A percentile compares a stretch with the other conserved stretches of the same genome.
phyloP scores from a whole-genome alignment of 2,888 invertebrate species.

The Aproaerema taeniolella region DNA sequence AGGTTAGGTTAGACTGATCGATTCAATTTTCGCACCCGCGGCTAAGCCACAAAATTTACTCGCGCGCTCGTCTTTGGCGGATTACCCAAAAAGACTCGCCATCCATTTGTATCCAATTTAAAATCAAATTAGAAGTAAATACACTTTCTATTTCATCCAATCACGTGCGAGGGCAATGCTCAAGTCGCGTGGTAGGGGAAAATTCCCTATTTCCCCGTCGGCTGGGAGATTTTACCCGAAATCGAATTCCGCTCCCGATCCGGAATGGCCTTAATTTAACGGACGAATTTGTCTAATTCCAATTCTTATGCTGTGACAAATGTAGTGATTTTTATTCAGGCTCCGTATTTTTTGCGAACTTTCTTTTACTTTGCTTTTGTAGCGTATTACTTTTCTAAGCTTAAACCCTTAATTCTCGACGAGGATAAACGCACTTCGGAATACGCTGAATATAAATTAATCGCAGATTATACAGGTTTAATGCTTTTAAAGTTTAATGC shows the following conservation, averaged over 20 bases:
- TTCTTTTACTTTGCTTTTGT: constrained; percentile 11
- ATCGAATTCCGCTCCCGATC: constrained; percentile 63
- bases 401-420: constrained; percentile 25
- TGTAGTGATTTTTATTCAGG: constrained; percentile 69
- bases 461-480: constrained; percentile 26
- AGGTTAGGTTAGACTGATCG: constrained; percentile 38
- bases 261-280: constrained; percentile 72
- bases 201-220: constrained; percentile 51
- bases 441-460: constrained; percentile 30
- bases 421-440: constrained; percentile 24
- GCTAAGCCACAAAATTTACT: constrained; percentile 51
- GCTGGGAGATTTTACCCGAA: constrained; percentile 63
- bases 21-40: constrained; percentile 49
- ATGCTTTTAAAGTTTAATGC: constrained; percentile 25
- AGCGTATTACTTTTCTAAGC: constrained; percentile 5
- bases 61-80: constrained; percentile 36
- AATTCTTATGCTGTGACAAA: constrained; percentile 73
- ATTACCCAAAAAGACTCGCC: constrained; percentile 49
- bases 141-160: constrained; percentile 65
- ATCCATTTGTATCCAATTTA: constrained; percentile 72
- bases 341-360: constrained; percentile 31
- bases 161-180: constrained; percentile 52
- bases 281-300: constrained; percentile 76
- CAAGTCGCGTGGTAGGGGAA: constrained; percentile 47
- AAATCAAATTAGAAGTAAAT: constrained; percentile 73